Base-by-base conservation (phyloP, 1,140 invertebrate genomes). In the Muscidifurax raptorellus region DNA sequence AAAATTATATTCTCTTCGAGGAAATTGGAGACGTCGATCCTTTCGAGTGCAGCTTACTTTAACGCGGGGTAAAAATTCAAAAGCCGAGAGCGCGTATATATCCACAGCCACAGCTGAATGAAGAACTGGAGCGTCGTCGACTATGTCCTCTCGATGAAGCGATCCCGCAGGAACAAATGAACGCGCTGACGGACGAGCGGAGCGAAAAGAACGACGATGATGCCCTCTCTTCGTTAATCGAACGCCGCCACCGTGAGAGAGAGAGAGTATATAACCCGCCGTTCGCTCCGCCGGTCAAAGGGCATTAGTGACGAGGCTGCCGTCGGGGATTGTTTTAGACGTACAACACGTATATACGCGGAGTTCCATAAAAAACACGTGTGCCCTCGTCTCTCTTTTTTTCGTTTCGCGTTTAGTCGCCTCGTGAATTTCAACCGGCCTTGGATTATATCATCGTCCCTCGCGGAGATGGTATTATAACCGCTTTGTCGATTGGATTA, bases 261-360 rank as follows among this genome's bases (percentile, higher is more conserved):
- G 79, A 40, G 32, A 25, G 3, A n/a, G 77, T 66, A 18, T 44
- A 30, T 44, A 71, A 30, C 22, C 13, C 74, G 15, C 13, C 81
- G 59, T 36, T 4, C 82, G 83, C 77, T 84, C 83, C 67, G 69
- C n/a, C 77, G 83, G 71, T 84, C 83, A 84, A 84, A 84, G 82
- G 82, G 77, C 77, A 84, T 74, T 84, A 80, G 40, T 27, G 25
- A 32, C 28, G 30, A 27, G 22, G 30, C 44, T 10, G 44, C 27
- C 40, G n/a, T 5, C 18, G 71, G 18, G 32, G n/a, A 78, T 72
- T 83, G 27, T 78, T 72, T 69, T 47, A 52, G 27, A 67, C 40
- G 36, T 69, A 10, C 22, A 10, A 27, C 28, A 28, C 47, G 71
- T 25, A 36, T 67, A 30, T 74, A 40, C 30, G 1, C 32, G 6